These are phyloP conservation scores for Vidua macroura DNA, from an alignment of 2,113 vertebrate species.

Conservation along the genomic window DNA sequence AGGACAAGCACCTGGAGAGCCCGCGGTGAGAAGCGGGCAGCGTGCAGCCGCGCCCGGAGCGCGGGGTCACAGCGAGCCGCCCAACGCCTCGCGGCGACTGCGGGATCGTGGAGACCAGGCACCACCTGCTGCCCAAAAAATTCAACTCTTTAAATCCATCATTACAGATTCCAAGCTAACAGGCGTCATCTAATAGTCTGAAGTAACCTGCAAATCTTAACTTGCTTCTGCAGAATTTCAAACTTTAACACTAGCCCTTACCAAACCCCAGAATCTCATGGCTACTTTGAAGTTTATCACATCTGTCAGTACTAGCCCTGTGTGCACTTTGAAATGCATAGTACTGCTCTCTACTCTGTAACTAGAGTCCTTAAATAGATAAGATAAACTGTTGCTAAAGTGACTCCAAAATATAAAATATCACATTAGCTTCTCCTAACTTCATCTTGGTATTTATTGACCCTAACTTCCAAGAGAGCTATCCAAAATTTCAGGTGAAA, in stretches of 20 bases:
- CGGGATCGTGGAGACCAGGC: neutral
- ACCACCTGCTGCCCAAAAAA: conserved; percentile 3
- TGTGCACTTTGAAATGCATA: neutral
- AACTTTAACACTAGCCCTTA: neutral
- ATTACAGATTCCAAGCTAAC: neutral
- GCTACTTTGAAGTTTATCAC: neutral
- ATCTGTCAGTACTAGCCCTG: neutral
- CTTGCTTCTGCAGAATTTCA: neutral
- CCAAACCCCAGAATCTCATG: neutral
- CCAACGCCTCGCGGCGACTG: fast-evolving
- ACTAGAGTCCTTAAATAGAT: neutral
- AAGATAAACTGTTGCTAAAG: neutral
- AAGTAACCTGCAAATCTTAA: neutral
- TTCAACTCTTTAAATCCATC: neutral
- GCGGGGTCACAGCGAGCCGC: neutral
- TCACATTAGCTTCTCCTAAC: neutral
- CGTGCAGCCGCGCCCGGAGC: fast-evolving
- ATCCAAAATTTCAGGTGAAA: neutral
- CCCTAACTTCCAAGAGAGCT: neutral
- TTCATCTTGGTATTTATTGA: neutral
- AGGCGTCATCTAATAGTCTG: neutral
- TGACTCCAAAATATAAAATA: neutral
- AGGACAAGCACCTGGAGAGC: neutral
- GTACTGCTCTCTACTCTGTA: neutral
- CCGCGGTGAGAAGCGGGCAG: neutral